Percentiles rank a stretch among this genome's conserved stretches.
phyloP scores from a whole-genome alignment of 2,113 vertebrate species.

The Clupea harengus region DNA sequence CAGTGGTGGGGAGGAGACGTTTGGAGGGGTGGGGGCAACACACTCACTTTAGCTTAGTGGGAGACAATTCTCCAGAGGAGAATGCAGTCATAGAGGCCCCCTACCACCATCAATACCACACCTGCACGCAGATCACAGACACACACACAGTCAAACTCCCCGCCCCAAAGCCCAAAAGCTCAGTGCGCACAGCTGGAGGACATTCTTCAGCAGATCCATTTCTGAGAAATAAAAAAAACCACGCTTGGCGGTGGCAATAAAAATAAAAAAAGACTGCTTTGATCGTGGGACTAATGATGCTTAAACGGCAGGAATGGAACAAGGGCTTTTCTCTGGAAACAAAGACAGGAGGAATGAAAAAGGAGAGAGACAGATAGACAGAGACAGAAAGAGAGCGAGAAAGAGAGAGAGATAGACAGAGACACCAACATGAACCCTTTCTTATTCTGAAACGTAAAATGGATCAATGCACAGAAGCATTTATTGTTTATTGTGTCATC shows the following conservation, averaged over 20 bases:
- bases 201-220: slow-evolving; percentile 43
- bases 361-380: background rate
- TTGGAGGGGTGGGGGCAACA: background rate
- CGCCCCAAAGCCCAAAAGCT: background rate
- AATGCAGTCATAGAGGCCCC: slow-evolving; percentile 53
- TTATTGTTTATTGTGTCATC: background rate
- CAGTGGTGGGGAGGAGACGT: background rate
- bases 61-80: slow-evolving; percentile 40
- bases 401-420: background rate
- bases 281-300: slow-evolving; percentile 22
- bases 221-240: slow-evolving; percentile 27
- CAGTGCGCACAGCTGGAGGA: slow-evolving; percentile 46
- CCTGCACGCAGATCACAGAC: slow-evolving; percentile 44
- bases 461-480: background rate
- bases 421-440: background rate
- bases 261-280: background rate
- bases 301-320: slow-evolving; percentile 13
- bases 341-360: background rate
- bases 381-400: background rate
- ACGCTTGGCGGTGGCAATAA: slow-evolving; percentile 34
- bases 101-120: slow-evolving; percentile 39
- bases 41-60: slow-evolving; percentile 5
- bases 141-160: slow-evolving; percentile 16
- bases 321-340: slow-evolving; percentile 15
- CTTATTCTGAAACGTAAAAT: background rate